These are phyloP conservation scores for Ornithorhynchus anatinus DNA, from an alignment of 2,113 vertebrate species.

Conservation along the genomic window DNA sequence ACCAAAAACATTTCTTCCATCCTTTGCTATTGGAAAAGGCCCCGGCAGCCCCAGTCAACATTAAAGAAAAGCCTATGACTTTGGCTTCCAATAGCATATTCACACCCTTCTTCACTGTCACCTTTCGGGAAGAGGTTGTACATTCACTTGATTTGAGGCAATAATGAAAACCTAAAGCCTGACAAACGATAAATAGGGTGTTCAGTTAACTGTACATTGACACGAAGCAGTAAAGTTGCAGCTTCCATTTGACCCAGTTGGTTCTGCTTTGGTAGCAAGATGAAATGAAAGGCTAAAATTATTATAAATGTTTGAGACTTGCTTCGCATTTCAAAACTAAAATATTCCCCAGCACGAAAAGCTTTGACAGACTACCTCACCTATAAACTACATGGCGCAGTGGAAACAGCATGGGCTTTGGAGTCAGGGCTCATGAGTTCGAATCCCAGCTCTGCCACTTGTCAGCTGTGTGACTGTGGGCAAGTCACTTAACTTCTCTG, in stretches of 20 bases:
- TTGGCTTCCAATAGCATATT: not conserved
- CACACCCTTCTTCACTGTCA: not conserved
- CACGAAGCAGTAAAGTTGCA: not conserved
- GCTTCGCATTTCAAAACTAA: accelerated
- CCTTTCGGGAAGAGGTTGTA: not conserved
- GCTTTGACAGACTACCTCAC: not conserved
- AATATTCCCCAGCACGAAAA: not conserved
- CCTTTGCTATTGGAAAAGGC: not conserved
- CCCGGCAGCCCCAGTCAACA: not conserved
- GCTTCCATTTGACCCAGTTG: not conserved
- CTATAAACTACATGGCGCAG: too few species aligned
- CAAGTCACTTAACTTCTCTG: too few species aligned
- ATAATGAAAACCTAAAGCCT: accelerated
- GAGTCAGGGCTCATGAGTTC: too few species aligned
- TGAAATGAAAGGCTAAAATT: not conserved
- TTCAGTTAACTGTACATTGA: not conserved
- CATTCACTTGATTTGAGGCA: not conserved
- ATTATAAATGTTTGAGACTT: not conserved
- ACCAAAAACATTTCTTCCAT: too few species aligned
- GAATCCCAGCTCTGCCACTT: too few species aligned
- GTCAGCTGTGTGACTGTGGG: too few species aligned
- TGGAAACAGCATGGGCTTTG: too few species aligned
- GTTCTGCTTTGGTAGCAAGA: not conserved
- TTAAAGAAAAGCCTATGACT: not conserved
- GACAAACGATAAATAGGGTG: not conserved